Conservation (phyloP, 2,888 invertebrate genomes). For the Cordilura impudica region DNA sequence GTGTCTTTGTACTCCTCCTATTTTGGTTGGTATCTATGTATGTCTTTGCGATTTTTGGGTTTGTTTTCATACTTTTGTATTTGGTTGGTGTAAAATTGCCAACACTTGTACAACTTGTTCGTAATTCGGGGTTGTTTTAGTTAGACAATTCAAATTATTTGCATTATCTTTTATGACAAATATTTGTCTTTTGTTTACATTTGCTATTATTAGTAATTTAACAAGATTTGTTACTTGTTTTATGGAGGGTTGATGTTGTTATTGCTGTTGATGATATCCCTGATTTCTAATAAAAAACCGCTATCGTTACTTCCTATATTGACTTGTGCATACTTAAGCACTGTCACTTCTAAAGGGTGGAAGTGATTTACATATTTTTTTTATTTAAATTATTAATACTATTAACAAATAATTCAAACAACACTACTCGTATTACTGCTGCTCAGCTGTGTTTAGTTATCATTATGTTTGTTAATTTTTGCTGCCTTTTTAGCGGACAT, state of each 20-base stretch:
- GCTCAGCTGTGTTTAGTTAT: conserved; percentile 61
- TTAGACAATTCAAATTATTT: conserved; percentile 48
- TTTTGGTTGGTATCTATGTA: background rate
- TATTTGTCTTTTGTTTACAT: conserved; percentile 57
- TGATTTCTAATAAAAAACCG: conserved; percentile 44
- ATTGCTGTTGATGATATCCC: background rate
- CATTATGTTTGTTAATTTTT: conserved; percentile 57
- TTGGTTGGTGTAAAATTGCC: conserved; percentile 52
- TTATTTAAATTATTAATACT: conserved; percentile 56
- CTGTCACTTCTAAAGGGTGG: conserved; percentile 4
- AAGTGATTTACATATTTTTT: conserved; percentile 55
- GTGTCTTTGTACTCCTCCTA: conserved; percentile 42
- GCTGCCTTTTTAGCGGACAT: background rate
- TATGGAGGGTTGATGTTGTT: conserved; percentile 29
- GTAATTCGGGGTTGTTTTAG: conserved; percentile 27
- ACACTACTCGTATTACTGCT: background rate
- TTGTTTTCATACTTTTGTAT: conserved; percentile 1
- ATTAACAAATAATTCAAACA: conserved; percentile 41
- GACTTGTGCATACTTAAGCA: background rate
- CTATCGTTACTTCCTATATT: conserved; percentile 2
- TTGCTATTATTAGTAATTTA: conserved; percentile 53
- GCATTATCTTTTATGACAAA: conserved; percentile 53
- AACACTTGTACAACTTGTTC: conserved; percentile 13
- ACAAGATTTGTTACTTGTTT: conserved; percentile 40
- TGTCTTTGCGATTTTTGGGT: background rate